These are phyloP conservation scores for Daktulosphaira vitifoliae DNA, from an alignment of 1,140 invertebrate genomes.

Conservation along the genomic window DNA sequence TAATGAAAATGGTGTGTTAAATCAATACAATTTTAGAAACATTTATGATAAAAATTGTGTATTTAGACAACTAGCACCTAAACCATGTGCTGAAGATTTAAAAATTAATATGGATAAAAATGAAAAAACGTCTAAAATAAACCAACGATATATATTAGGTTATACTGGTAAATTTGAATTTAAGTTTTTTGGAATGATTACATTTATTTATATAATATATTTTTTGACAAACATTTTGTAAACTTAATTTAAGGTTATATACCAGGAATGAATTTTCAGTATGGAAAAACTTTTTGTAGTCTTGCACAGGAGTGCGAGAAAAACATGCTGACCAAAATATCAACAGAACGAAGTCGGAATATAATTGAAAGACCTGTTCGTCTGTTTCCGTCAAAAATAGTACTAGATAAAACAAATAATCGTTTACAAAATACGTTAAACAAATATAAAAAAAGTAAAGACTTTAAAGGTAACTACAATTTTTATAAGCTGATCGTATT, in stretches of 20 bases:
- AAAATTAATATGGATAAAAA: slow-evolving; percentile 27
- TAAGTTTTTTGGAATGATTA: too few relatives aligned
- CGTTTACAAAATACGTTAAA: slow-evolving; percentile 18
- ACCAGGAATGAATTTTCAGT: slow-evolving; percentile 51
- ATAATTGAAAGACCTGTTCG: slow-evolving; percentile 26
- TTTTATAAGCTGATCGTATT: slow-evolving; percentile 34
- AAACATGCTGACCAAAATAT: slow-evolving; percentile 47
- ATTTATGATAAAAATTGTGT: not conserved
- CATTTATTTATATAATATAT: too few relatives aligned
- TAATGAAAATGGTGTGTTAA: slow-evolving; percentile 21
- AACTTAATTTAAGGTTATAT: slow-evolving; percentile 48
- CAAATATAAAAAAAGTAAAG: slow-evolving; percentile 23
- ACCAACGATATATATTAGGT: slow-evolving; percentile 28
- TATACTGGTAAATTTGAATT: slow-evolving; percentile 18
- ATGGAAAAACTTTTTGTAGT: slow-evolving; percentile 58
- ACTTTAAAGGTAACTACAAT: slow-evolving; percentile 21
- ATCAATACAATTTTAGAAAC: slow-evolving; percentile 26
- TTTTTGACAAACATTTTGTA: not conserved
- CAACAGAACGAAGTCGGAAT: slow-evolving; percentile 25
- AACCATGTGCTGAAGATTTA: not conserved
- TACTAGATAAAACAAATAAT: slow-evolving; percentile 18
- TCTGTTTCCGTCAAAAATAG: slow-evolving; percentile 21
- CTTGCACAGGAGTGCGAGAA: slow-evolving; percentile 59
- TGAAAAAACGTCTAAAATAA: slow-evolving; percentile 15
- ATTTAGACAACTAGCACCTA: slow-evolving; percentile 4